Evolutionary conservation across 1,140 invertebrate species (phyloP).

Genomic region (Ridgeia piscesae): DNA sequence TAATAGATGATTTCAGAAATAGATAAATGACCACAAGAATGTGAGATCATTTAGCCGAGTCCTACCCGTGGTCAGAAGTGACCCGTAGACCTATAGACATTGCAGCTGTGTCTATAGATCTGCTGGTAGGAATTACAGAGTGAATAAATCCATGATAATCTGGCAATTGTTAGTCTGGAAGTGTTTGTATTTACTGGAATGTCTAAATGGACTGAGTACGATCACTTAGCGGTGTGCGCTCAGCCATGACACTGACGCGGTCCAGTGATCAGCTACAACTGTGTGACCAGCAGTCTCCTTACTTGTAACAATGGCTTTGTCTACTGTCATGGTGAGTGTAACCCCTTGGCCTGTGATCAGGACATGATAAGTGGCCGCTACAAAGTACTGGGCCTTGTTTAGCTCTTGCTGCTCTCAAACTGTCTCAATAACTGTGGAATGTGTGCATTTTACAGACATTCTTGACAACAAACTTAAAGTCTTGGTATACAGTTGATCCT

Average conservation of each 20-base stretch:
- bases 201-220: neutral
- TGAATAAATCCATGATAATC: neutral
- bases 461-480: neutral
- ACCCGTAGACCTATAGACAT: neutral
- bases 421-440: neutral
- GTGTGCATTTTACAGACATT: neutral
- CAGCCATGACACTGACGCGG: neutral
- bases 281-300: neutral
- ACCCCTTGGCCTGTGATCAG: neutral
- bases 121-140: neutral
- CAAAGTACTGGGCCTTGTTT: neutral
- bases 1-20: neutral
- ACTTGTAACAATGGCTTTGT: neutral
- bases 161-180: neutral
- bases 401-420: neutral
- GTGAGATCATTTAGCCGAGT: neutral
- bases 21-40: neutral
- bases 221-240: neutral
- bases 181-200: neutral
- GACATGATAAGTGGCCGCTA: neutral
- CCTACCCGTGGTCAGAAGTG: neutral
- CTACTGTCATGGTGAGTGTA: neutral
- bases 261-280: no score
- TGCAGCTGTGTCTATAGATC: neutral
- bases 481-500: neutral